Percentiles rank a stretch among this genome's conserved stretches.
Evolutionary conservation across 2,113 vertebrate genomes (phyloP).

Genomic region (Piliocolobus tephrosceles): DNA sequence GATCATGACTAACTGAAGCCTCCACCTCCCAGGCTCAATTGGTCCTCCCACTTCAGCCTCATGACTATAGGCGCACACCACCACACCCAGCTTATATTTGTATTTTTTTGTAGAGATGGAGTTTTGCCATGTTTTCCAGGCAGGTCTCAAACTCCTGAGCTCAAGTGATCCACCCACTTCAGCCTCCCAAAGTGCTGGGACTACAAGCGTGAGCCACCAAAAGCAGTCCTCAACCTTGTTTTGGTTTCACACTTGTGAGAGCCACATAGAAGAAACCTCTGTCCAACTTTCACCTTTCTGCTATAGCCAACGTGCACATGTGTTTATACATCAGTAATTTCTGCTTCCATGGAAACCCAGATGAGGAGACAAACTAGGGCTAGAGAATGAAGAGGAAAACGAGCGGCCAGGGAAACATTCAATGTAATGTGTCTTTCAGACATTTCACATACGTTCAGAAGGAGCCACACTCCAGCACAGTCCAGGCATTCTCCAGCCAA

Average conservation of each 20-base stretch:
- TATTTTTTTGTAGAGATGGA: no score
- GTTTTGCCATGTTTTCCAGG: no score
- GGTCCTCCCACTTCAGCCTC: no score
- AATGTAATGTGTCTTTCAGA: not conserved
- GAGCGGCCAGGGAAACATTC: not conserved
- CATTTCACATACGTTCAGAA: not conserved
- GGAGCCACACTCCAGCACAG: not conserved
- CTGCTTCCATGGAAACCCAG: not conserved
- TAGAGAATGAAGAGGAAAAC: not conserved
- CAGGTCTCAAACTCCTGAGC: no score
- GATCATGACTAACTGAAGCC: no score
- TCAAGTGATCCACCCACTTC: no score
- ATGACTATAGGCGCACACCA: no score
- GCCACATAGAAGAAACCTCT: not conserved
- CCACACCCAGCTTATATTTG: no score
- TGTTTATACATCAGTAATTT: not conserved
- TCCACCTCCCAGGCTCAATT: no score
- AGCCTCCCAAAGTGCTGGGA: no score
- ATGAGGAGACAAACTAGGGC: not conserved
- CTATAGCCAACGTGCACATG: conserved; percentile 5
- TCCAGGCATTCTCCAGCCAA: conserved; percentile 15
- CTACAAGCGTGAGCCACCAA: no score
- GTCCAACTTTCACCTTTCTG: conserved; percentile 8
- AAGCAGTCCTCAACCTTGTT: not conserved
- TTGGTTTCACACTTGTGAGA: not conserved